phyloP scores from a whole-genome alignment of 2,113 vertebrate genomes.

The Coptodon bakossiorum region DNA sequence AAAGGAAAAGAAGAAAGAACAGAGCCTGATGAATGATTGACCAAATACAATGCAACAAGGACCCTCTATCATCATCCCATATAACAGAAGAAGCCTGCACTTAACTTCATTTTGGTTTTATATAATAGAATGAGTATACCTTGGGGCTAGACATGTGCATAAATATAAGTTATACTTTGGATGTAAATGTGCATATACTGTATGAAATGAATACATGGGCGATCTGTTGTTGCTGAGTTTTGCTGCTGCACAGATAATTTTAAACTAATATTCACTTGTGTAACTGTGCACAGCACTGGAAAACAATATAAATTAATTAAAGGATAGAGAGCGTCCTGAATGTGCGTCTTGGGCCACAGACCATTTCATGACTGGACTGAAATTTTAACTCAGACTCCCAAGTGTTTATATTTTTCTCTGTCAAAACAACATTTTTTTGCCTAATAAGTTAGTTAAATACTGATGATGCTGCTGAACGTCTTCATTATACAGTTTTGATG shows the following conservation, averaged over 20 bases:
- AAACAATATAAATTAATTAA: not conserved
- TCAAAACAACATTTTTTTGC: not conserved
- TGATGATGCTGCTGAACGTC: not conserved
- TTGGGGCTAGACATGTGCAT: not conserved
- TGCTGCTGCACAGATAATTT: not conserved
- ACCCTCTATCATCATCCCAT: not conserved
- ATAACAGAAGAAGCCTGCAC: not conserved
- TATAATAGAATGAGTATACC: not conserved
- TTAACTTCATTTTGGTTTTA: not conserved
- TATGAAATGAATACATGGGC: not conserved
- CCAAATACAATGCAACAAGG: not conserved
- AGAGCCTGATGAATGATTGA: conserved; percentile 1
- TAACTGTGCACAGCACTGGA: not conserved
- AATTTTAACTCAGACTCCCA: not conserved
- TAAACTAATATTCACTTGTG: not conserved
- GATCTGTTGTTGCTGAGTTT: not conserved
- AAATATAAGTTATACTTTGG: conserved; percentile 6
- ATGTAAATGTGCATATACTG: not conserved
- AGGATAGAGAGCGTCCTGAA: not conserved
- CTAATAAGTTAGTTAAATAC: not conserved
- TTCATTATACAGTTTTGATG: not conserved
- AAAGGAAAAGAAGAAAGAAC: not conserved
- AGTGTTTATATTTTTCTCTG: not conserved
- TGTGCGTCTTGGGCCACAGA: not conserved
- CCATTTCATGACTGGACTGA: not conserved